Base-by-base conservation (phyloP, 2,797 vertebrate species). In the Pristis pectinata region DNA sequence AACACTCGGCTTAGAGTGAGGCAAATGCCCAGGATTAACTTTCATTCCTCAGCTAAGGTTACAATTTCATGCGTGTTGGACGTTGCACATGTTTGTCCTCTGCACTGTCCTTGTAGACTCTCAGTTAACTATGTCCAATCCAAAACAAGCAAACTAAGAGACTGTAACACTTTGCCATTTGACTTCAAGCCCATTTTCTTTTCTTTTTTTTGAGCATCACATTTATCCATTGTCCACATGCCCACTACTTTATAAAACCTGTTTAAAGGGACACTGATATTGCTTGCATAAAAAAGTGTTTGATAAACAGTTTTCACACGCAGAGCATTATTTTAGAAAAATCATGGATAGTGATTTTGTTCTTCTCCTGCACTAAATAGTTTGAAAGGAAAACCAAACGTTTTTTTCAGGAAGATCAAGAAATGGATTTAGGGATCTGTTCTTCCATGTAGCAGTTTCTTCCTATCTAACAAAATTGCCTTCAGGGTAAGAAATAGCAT, bases 31-130 rank as follows among this genome's bases (percentile, higher is more conserved):
- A n/a, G 70, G 92, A 94, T 94, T 94, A 94, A n/a, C 70, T 94
- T 94, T 76, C 92, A 94, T 94, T 94, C 92, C 92, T 94, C 30
- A 61, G 92, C 92, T 94, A 94, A 94, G 41, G 70, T 94, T 94
- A 94, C 92, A 74, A 74, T 94, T 94, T 27, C 70, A 94, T 94
- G 70, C 41, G 44, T 94, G 92, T 74, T 76, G 70, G 49, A 56
- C 34, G 49, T 94, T 94, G 70, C 92, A 76, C 72, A 76, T 94
- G 92, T 49, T 94, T 76, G 92, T 94, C 92, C 92, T 94, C 92
- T 94, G 44, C 8, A 70, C 92, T 76, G 92, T 94, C 92, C 92
- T 94, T 94, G 92, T 34, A 53, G 67, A 74, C 92, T 76, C 27
- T 49, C 30, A 34, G 44, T 53, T 94, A 94, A 94, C 92, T 70